A percentile compares a stretch with the other conserved stretches of the same genome.
These are phyloP conservation scores for Sinotaia quadrata DNA, from an alignment of 2,888 invertebrate genomes.

Conservation along the genomic window DNA sequence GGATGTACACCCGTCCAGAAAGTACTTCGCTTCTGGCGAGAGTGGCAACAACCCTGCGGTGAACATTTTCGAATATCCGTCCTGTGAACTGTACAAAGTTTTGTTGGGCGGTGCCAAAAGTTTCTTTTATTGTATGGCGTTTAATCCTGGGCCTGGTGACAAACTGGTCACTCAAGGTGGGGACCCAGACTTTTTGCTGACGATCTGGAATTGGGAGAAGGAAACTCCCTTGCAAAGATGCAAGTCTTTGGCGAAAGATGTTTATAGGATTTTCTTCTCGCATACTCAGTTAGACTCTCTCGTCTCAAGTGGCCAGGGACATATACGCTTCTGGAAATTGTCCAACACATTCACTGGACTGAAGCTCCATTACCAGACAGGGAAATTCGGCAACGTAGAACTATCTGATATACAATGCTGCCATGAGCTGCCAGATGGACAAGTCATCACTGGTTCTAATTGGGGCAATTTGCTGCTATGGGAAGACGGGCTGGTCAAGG, in stretches of 20 bases:
- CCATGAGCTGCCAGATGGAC: slow-evolving; percentile 32
- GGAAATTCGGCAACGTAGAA: slow-evolving; percentile 30
- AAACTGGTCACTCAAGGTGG: slow-evolving; percentile 35
- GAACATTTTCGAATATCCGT: slow-evolving; percentile 31
- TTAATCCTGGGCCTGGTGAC: slow-evolving; percentile 16
- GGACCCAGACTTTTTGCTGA: slow-evolving; percentile 31
- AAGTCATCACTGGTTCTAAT: slow-evolving; percentile 36
- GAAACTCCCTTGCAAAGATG: slow-evolving; percentile 31
- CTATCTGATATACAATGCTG: slow-evolving; percentile 33
- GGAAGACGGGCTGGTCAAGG: slow-evolving; percentile 35
- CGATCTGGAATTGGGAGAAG: slow-evolving; percentile 35
- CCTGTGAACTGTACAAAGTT: slow-evolving; percentile 29
- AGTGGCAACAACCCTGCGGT: slow-evolving; percentile 29
- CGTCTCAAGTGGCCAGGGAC: slow-evolving; percentile 30
- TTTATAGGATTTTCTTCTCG: slow-evolving; percentile 28
- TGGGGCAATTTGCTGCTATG: slow-evolving; percentile 36
- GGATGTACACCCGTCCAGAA: slow-evolving; percentile 24
- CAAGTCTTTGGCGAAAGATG: slow-evolving; percentile 29
- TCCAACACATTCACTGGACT: slow-evolving; percentile 37
- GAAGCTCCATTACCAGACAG: slow-evolving; percentile 33
- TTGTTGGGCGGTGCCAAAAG: slow-evolving; percentile 29
- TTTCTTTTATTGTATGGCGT: slow-evolving; percentile 30
- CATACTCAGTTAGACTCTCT: slow-evolving; percentile 27
- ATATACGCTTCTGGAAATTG: slow-evolving; percentile 41
- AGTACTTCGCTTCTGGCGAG: slow-evolving; percentile 34